Evolutionary conservation across 2,888 invertebrate species (phyloP).

Genomic region (Mechanitis mazaeus): DNA sequence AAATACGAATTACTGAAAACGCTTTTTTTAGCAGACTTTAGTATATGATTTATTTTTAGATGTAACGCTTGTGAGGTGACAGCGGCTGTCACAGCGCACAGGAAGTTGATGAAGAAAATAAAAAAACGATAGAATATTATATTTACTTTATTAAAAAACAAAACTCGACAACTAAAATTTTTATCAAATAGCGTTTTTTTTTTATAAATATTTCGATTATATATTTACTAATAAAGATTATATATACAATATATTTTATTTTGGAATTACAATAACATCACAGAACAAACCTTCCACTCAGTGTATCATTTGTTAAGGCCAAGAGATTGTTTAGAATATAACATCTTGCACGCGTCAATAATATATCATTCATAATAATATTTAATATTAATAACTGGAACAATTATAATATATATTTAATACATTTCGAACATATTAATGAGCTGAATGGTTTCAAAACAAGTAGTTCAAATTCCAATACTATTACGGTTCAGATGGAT

Average conservation of each 20-base stretch:
- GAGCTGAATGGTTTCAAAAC: too few species aligned
- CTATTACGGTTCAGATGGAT: too few species aligned
- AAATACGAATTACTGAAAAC: too few species aligned
- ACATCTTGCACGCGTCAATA: background rate
- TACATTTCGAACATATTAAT: too few species aligned
- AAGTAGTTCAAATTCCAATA: too few species aligned
- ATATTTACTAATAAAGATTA: conserved; percentile 2
- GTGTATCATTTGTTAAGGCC: background rate
- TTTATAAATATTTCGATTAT: conserved; percentile 5
- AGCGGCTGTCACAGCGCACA: conserved; percentile 23
- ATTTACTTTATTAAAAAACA: conserved; percentile 39
- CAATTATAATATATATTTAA: too few species aligned
- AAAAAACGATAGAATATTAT: conserved; percentile 20
- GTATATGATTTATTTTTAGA: conserved; percentile 16
- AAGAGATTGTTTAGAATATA: background rate
- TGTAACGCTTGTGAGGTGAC: conserved; percentile 26
- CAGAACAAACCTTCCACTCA: background rate
- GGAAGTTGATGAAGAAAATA: conserved; percentile 22
- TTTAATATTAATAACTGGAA: too few species aligned
- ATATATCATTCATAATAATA: too few species aligned
- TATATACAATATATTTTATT: conserved; percentile 6
- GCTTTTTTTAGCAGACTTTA: too few species aligned
- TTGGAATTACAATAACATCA: conserved; percentile 11
- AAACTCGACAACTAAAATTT: conserved; percentile 19
- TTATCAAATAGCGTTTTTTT: background rate